Evolutionary conservation across 35 echinoderm and acorn worm genomes (phyloP).

Genomic region (Ophiothrix spiculata): DNA sequence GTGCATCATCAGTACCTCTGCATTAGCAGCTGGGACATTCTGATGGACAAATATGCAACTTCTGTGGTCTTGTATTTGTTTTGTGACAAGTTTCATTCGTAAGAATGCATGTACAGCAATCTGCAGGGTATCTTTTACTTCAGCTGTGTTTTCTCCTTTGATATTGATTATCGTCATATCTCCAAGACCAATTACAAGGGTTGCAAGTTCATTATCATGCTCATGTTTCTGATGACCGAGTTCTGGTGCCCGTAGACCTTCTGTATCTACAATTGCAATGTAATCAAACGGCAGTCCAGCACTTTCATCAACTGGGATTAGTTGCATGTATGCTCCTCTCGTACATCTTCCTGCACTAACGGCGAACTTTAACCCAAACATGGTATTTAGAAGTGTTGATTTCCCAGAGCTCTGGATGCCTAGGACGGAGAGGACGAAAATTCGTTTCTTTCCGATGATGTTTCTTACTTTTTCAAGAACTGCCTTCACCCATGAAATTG

Average conservation of each 20-base stretch:
- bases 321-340: constrained; percentile 12
- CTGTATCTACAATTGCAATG: constrained; percentile 28
- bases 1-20: not conserved
- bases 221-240: not conserved
- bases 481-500: constrained; percentile 22
- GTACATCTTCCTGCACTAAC: constrained; percentile 27
- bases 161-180: constrained; percentile 25
- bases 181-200: constrained; percentile 24
- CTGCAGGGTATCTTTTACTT: constrained; percentile 25
- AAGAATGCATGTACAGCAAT: constrained; percentile 34
- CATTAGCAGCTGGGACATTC: not conserved
- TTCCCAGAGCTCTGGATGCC: not conserved
- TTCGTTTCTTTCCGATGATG: constrained; percentile 3
- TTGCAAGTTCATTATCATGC: constrained; percentile 27
- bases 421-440: constrained; percentile 23
- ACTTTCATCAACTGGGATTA: not conserved
- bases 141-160: constrained; percentile 10
- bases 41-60: constrained; percentile 24
- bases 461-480: not conserved
- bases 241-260: constrained; percentile 31
- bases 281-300: constrained; percentile 6
- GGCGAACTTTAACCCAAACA: constrained; percentile 44
- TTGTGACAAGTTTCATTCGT: not conserved
- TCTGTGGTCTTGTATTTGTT: not conserved
- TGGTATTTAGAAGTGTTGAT: constrained; percentile 34